Conservation (phyloP, 2,888 invertebrate genomes). For the Eupithecia dodoneata region DNA sequence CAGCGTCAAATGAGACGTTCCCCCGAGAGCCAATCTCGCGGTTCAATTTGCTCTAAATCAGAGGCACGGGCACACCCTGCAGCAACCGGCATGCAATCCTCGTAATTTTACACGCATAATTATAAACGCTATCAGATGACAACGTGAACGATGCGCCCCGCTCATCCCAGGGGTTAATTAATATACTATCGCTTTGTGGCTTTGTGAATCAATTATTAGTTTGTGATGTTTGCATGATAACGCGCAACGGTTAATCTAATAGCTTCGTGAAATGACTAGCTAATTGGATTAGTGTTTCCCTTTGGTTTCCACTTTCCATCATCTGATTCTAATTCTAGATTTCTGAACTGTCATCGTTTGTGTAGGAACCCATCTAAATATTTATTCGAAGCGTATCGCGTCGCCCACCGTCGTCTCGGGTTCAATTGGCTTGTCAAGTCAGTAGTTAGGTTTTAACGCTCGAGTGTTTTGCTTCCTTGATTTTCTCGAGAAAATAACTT, state of each 20-base stretch:
- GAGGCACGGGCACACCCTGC: slow-evolving; percentile 58
- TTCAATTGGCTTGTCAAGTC: slow-evolving; percentile 15
- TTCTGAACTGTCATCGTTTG: slow-evolving; percentile 16
- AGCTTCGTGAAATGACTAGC: slow-evolving; percentile 22
- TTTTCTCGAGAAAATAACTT: slow-evolving; percentile 11
- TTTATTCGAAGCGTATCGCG: slow-evolving; percentile 14
- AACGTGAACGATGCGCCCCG: slow-evolving; percentile 51
- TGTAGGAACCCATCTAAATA: slow-evolving; percentile 5
- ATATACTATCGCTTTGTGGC: slow-evolving; percentile 46
- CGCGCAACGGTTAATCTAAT: slow-evolving; percentile 32
- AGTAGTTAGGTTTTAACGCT: slow-evolving; percentile 11
- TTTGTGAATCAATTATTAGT: slow-evolving; percentile 55
- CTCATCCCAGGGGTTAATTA: slow-evolving; percentile 54
- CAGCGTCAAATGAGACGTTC: slow-evolving; percentile 80
- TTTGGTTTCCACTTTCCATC: slow-evolving; percentile 10
- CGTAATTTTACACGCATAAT: slow-evolving; percentile 59
- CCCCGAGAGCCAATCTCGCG: slow-evolving; percentile 72
- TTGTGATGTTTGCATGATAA: slow-evolving; percentile 43
- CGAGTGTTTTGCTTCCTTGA: slow-evolving; percentile 12
- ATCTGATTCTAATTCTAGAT: slow-evolving; percentile 14
- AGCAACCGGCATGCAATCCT: slow-evolving; percentile 56
- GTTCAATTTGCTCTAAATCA: slow-evolving; percentile 82
- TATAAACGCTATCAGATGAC: slow-evolving; percentile 60
- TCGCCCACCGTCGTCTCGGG: slow-evolving; percentile 10
- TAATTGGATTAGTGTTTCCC: slow-evolving; percentile 15